Percentiles rank a stretch among this genome's conserved stretches.
phyloP scores from a whole-genome alignment of 2,888 invertebrate species.

The Thecocarcelia acutangulata region DNA sequence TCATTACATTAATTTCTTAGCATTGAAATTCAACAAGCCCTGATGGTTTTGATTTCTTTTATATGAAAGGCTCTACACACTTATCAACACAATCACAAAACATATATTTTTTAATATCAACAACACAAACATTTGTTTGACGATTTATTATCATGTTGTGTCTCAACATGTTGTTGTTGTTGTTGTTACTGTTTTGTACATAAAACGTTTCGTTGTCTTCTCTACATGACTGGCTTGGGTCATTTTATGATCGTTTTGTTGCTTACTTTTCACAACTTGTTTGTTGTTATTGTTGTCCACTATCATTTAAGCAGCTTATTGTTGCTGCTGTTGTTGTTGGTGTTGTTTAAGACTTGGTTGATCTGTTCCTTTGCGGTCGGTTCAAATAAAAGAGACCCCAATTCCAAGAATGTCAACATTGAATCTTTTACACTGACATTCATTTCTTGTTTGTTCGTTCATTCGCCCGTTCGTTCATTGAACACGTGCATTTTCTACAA shows the following conservation, averaged over 20 bases:
- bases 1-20: too few species aligned
- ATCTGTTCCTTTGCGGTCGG: slow-evolving; percentile 46
- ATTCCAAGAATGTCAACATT: slow-evolving; percentile 79
- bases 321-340: background rate
- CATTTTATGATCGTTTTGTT: slow-evolving; percentile 48
- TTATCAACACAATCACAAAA: background rate
- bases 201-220: slow-evolving; percentile 1
- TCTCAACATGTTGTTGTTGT: slow-evolving; percentile 10
- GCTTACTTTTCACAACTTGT: slow-evolving; percentile 22
- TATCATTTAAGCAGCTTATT: slow-evolving; percentile 17
- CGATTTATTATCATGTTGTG: slow-evolving; percentile 53
- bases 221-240: background rate
- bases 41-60: background rate
- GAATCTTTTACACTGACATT: slow-evolving; percentile 72
- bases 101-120: slow-evolving; percentile 19
- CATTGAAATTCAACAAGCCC: too few species aligned
- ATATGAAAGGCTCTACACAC: too few species aligned
- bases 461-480: slow-evolving; percentile 69
- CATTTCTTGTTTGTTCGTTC: slow-evolving; percentile 64
- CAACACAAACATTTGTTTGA: slow-evolving; percentile 52
- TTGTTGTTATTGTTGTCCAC: slow-evolving; percentile 20
- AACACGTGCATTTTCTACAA: slow-evolving; percentile 77
- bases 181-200: background rate
- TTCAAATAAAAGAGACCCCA: slow-evolving; percentile 74
- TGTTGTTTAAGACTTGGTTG: background rate